Base-by-base conservation (phyloP, 2,888 invertebrate species). In the Drosophila prostipennis region DNA sequence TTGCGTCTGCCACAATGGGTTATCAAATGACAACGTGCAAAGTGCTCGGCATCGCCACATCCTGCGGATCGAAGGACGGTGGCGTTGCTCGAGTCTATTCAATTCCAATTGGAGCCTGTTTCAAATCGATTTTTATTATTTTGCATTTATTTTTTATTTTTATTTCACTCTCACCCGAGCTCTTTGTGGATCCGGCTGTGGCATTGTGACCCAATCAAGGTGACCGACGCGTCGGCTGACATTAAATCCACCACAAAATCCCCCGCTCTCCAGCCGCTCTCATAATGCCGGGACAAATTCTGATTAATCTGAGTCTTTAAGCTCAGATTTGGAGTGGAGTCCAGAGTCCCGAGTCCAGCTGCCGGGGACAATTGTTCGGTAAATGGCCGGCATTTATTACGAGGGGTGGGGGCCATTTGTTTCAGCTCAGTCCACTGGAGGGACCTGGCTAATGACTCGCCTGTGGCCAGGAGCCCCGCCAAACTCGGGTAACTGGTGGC, bases 11-110 rank as follows among this genome's bases (percentile, higher is more conserved):
- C 83, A 84, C 83, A 84, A 84, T 86, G 88, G 83, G 83, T 86
- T 84, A 86, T 84, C 84, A 88, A 84, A 84, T 84, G 86, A 79
- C 84, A 84, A 88, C 84, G 88, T 87, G 86, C 83, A 77, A 88
- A 75, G 67, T 76, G 77, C 58, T 72, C 48, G 60, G 51, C 67
- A 72, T 51, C 56, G 60, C 71, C 61, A 76, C 75, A 77, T 77
- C 74, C 77, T 74, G 74, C 68, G 73, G 53, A 40, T 59, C 37
- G 72, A 49, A 59, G 59, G 55, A 73, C 45, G 55, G 59, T 45
- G 54, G 29, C 40, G 45, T 51, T 68, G 74, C 56, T 71, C 45
- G 67, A 57, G 75, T 79, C 79, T 83, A 83, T 88, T 83, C 84
- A 86, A 84, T 86, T 84, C 83, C 87, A 79, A 83, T 88, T 84